Evolutionary conservation across 2,888 invertebrate species (phyloP).

Genomic region (Oscheius sp.): DNA sequence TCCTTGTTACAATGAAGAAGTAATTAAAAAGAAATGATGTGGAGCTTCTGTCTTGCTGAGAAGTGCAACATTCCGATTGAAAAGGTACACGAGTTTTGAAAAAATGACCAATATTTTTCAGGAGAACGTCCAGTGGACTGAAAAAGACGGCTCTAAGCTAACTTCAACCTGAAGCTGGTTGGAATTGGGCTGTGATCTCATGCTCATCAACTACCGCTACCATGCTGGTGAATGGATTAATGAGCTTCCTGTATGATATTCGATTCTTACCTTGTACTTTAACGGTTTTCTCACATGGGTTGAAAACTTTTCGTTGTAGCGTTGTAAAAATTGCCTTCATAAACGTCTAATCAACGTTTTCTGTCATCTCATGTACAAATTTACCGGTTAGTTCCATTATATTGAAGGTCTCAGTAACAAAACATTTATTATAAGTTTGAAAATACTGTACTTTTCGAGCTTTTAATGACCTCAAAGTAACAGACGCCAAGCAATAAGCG

Average conservation of each 20-base stretch:
- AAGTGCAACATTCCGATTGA: conserved; percentile 81
- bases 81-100: conserved; percentile 79
- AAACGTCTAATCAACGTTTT: neutral
- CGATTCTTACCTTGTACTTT: conserved; percentile 1
- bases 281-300: neutral
- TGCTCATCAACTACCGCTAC: conserved; percentile 85
- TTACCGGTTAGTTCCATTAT: too few species aligned
- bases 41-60: conserved; percentile 91
- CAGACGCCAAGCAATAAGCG: conserved; percentile 1
- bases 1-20: conserved; percentile 5
- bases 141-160: conserved; percentile 78
- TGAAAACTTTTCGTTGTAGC: too few species aligned
- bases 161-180: conserved; percentile 94
- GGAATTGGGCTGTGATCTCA: conserved; percentile 94
- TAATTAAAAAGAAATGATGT: conserved; percentile 80
- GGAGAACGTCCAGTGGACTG: conserved; percentile 69
- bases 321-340: too few species aligned
- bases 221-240: conserved; percentile 38
- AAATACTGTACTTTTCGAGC: neutral
- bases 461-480: neutral
- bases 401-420: too few species aligned
- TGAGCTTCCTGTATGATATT: neutral
- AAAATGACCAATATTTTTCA: conserved; percentile 4
- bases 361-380: neutral
- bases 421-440: too few species aligned